A percentile compares a stretch with the other conserved stretches of the same genome.
Conservation (phyloP, 1,140 invertebrate genomes). For the Thalassaphorura encarpata region DNA sequence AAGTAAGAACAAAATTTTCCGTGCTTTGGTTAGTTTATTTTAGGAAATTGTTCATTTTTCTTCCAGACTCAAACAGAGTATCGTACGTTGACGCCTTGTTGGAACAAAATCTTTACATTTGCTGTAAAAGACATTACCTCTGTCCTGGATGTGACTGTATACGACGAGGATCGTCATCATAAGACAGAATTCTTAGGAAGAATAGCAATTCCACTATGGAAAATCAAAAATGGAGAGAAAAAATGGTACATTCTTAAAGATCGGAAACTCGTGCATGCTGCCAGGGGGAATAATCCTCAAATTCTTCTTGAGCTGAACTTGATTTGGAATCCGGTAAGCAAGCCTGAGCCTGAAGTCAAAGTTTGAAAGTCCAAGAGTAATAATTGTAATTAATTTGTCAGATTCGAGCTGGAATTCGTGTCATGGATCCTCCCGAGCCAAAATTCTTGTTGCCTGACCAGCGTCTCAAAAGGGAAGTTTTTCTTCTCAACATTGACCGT, state of each 20-base stretch:
- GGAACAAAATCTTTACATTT: slow-evolving; percentile 98
- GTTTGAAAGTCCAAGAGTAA: background rate
- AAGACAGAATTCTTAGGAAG: slow-evolving; percentile 97
- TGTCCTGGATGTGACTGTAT: slow-evolving; percentile 92
- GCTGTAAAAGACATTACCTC: slow-evolving; percentile 96
- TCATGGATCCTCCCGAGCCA: slow-evolving; percentile 88
- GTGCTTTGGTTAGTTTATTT: background rate
- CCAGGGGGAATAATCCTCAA: slow-evolving; percentile 82
- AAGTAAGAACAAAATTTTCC: slow-evolving; percentile 36
- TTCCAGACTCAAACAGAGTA: slow-evolving; percentile 95
- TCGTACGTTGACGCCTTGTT: slow-evolving; percentile 89
- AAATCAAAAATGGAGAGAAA: slow-evolving; percentile 82
- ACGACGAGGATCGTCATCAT: slow-evolving; percentile 95
- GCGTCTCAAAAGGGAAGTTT: slow-evolving; percentile 90
- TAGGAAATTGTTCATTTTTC: background rate
- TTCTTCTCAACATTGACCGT: slow-evolving; percentile 85
- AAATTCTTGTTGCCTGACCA: slow-evolving; percentile 90
- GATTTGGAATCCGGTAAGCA: slow-evolving; percentile 78
- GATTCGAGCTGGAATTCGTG: slow-evolving; percentile 78
- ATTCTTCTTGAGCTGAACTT: slow-evolving; percentile 87
- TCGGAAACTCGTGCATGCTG: slow-evolving; percentile 74
- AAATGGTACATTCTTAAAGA: slow-evolving; percentile 96
- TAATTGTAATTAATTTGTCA: slow-evolving; percentile 34
- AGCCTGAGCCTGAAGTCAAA: background rate
- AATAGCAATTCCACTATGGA: slow-evolving; percentile 74